Percentiles rank a stretch among this genome's conserved stretches.
Conservation (phyloP, 2,113 vertebrate species). For the Procavia capensis region DNA sequence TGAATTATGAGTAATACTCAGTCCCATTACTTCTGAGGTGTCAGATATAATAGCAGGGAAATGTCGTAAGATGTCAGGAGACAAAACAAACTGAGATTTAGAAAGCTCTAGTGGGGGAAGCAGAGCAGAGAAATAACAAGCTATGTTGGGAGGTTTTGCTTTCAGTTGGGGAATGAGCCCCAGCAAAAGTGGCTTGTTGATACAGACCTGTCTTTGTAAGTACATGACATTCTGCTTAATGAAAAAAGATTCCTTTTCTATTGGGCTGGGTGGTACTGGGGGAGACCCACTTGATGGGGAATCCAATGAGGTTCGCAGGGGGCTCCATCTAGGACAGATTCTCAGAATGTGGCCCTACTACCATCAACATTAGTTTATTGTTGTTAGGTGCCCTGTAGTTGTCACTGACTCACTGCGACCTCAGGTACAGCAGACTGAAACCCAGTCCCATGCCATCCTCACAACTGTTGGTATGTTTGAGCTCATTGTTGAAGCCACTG, state of each 20-base stretch:
- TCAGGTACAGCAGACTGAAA: neutral
- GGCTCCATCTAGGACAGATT: neutral
- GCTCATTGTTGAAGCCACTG: neutral
- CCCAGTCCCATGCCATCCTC: neutral
- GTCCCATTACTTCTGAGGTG: conserved; percentile 75
- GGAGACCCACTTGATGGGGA: neutral
- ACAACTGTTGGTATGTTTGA: neutral
- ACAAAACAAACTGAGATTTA: conserved; percentile 67
- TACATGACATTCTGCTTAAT: neutral
- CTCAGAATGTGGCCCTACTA: neutral
- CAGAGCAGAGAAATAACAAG: neutral
- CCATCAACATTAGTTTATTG: neutral
- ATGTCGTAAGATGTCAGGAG: conserved; percentile 75
- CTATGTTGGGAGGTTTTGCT: neutral
- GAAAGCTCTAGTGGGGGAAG: neutral
- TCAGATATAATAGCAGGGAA: conserved; percentile 71
- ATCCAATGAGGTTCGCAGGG: rapidly evolving
- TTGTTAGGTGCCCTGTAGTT: neutral
- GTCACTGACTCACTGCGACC: neutral
- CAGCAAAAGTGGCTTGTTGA: neutral
- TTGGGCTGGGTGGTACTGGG: neutral
- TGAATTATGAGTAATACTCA: conserved; percentile 71
- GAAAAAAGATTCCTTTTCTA: neutral
- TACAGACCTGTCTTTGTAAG: neutral
- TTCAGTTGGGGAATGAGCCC: neutral